Percentiles rank a stretch among this genome's conserved stretches.
These are phyloP conservation scores for Anthonomus grandis DNA, from an alignment of 1,140 invertebrate genomes.

Conservation along the genomic window DNA sequence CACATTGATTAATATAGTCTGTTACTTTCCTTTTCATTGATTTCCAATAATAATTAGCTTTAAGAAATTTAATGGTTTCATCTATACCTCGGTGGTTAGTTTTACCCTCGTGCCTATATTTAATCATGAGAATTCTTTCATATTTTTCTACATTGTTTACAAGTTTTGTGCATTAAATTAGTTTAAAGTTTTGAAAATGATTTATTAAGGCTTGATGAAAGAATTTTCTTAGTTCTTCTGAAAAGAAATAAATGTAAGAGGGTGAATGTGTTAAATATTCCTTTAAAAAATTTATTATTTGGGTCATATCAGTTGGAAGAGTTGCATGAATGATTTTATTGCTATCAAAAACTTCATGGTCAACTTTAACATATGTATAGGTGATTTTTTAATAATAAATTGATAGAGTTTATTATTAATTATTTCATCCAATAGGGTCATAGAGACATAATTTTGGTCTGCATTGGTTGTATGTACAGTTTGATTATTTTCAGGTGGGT, in stretches of 20 bases:
- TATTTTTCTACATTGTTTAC: neutral
- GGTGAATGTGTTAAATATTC: neutral
- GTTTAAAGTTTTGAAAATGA: slow-evolving; percentile 5
- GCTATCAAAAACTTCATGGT: slow-evolving; percentile 4
- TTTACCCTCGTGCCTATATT: slow-evolving; percentile 17
- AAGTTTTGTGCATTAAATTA: slow-evolving; percentile 3
- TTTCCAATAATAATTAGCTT: slow-evolving; percentile 20
- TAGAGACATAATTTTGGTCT: neutral
- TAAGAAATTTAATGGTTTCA: slow-evolving; percentile 19
- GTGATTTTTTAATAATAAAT: slow-evolving; percentile 15
- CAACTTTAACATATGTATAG: slow-evolving; percentile 3
- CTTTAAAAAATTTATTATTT: neutral
- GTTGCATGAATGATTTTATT: slow-evolving; percentile 10
- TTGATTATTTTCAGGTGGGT: no score
- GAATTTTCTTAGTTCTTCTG: slow-evolving; percentile 9
- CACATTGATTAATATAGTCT: slow-evolving; percentile 26
- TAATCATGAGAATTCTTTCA: neutral
- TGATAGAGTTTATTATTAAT: slow-evolving; percentile 13
- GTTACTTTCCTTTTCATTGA: slow-evolving; percentile 11
- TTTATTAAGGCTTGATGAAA: neutral
- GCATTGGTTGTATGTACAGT: neutral
- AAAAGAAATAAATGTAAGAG: slow-evolving; percentile 8
- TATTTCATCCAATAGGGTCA: slow-evolving; percentile 5
- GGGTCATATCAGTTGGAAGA: neutral
- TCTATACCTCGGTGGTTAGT: slow-evolving; percentile 26